Percentiles rank a stretch among this genome's conserved stretches.
Evolutionary conservation across 1,140 invertebrate species (phyloP).

Genomic region (Danaus melanippus): DNA sequence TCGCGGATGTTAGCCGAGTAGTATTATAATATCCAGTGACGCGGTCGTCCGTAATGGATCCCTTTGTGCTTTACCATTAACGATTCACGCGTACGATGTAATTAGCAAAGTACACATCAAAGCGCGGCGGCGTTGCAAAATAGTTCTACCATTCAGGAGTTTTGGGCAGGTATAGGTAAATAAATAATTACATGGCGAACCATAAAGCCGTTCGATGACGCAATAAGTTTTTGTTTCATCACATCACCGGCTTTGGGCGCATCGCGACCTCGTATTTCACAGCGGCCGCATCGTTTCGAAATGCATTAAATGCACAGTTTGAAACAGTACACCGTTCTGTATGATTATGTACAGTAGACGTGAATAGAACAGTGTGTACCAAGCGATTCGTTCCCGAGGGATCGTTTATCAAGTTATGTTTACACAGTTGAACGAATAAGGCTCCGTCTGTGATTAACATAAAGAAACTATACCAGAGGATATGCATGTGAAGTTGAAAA

Average conservation of each 20-base stretch:
- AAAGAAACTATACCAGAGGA: conserved; percentile 4
- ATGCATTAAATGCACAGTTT: conserved; percentile 68
- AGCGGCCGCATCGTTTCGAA: conserved; percentile 65
- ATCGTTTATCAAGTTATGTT: conserved; percentile 30
- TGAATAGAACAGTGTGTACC: conserved; percentile 8
- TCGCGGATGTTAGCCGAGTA: conserved; percentile 30
- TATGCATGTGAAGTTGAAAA: no score
- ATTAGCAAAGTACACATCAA: conserved; percentile 43
- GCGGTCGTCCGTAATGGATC: conserved; percentile 40
- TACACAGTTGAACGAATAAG: conserved; percentile 30
- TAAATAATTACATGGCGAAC: conserved; percentile 59
- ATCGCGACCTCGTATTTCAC: conserved; percentile 64
- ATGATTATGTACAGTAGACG: conserved; percentile 25
- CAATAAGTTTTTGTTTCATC: conserved; percentile 67
- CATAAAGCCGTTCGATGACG: conserved; percentile 59
- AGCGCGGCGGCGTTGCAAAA: conserved; percentile 34
- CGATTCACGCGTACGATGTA: conserved; percentile 39
- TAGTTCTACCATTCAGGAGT: conserved; percentile 24
- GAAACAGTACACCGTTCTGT: conserved; percentile 50
- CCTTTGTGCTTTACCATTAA: conserved; percentile 49
- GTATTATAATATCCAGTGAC: conserved; percentile 33
- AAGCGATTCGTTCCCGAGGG: conserved; percentile 18
- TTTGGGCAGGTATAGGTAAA: conserved; percentile 42
- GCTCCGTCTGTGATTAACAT: conserved; percentile 30
- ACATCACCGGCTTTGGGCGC: conserved; percentile 53